phyloP scores from a whole-genome alignment of 2,113 vertebrate genomes.

The Chinchilla lanigera region DNA sequence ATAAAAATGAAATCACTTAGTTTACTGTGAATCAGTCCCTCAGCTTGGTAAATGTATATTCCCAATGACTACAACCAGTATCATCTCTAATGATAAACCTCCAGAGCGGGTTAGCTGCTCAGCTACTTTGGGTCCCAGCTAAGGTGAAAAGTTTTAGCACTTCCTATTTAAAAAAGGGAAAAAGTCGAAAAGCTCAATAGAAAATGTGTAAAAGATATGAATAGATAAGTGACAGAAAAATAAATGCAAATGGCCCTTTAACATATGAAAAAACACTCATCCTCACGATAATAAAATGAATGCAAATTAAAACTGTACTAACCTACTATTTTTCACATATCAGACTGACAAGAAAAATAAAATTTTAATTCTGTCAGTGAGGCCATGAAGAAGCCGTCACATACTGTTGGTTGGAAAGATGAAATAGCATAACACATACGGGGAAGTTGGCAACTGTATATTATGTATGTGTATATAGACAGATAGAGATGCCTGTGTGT shows the following conservation, averaged over 20 bases:
- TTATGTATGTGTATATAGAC: neutral
- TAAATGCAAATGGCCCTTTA: neutral
- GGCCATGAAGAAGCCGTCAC: neutral
- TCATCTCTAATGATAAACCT: neutral
- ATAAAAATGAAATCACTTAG: conserved; percentile 45
- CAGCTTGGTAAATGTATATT: neutral
- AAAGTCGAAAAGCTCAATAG: neutral
- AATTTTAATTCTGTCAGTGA: neutral
- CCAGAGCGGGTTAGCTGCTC: neutral
- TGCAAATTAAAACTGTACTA: conserved; percentile 39
- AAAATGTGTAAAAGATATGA: conserved; percentile 16
- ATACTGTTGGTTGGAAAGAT: neutral
- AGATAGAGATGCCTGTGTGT: neutral
- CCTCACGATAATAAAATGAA: conserved; percentile 28
- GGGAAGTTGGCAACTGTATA: conserved; percentile 4
- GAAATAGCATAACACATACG: neutral
- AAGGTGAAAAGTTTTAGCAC: neutral
- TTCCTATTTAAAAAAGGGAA: neutral
- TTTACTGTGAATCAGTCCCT: neutral
- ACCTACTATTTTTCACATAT: conserved; percentile 54
- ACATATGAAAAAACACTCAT: neutral
- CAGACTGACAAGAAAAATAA: conserved; percentile 60
- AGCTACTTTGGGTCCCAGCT: neutral
- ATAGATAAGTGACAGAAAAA: conserved; percentile 47
- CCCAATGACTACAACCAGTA: neutral